phyloP scores from a whole-genome alignment of 2,113 vertebrate species.

The Copsychus sechellarum region DNA sequence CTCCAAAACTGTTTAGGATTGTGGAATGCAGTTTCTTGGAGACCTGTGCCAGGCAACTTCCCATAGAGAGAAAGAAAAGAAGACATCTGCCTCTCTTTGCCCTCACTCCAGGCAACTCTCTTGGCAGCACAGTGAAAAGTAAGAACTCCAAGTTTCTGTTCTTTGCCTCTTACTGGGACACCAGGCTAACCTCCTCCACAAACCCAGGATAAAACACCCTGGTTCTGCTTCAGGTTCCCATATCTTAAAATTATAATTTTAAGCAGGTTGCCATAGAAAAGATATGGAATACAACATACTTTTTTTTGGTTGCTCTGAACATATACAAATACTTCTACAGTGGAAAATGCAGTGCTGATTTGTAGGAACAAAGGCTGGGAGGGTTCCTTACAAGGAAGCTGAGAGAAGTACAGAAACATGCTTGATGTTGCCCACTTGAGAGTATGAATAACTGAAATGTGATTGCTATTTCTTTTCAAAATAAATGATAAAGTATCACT shows the following conservation, averaged over 20 bases:
- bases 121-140: background rate
- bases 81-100: background rate
- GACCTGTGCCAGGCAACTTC: background rate
- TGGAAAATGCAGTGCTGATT: background rate
- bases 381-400: background rate
- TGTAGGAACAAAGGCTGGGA: background rate
- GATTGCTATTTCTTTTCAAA: background rate
- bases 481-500: background rate
- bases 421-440: background rate
- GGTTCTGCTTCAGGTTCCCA: background rate
- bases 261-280: background rate
- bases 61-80: background rate
- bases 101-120: background rate
- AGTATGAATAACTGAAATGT: background rate
- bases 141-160: background rate
- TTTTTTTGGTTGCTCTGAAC: background rate
- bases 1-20: background rate
- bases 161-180: background rate
- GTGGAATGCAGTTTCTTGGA: background rate
- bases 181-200: rapidly evolving
- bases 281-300: background rate
- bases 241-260: background rate
- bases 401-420: background rate
- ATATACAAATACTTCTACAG: background rate
- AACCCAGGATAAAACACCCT: background rate